A percentile compares a stretch with the other conserved stretches of the same genome.
phyloP scores from a whole-genome alignment of 2,888 invertebrate genomes.

The Oasisia sp. region DNA sequence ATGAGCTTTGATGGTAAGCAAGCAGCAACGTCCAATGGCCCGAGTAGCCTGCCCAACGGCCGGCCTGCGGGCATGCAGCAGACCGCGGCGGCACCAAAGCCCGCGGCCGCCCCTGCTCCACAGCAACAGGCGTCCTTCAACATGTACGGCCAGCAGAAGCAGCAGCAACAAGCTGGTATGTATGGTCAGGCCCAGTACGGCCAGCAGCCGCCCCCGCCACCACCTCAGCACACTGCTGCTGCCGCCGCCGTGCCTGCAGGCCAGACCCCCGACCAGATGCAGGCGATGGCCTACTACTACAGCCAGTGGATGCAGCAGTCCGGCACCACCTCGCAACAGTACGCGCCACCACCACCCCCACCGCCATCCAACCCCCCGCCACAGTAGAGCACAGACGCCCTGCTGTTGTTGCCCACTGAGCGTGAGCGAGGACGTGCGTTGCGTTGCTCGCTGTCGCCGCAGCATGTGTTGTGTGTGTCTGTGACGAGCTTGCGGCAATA shows the following conservation, averaged over 20 bases:
- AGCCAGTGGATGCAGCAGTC: constrained; percentile 36
- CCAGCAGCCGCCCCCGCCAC: constrained; percentile 24
- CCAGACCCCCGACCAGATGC: constrained; percentile 30
- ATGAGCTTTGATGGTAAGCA: constrained; percentile 27
- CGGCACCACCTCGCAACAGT: constrained; percentile 30
- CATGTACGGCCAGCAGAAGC: constrained; percentile 23
- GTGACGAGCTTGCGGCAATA: not conserved
- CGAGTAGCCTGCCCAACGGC: not conserved
- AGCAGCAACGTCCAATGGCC: constrained; percentile 22
- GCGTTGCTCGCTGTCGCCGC: not conserved
- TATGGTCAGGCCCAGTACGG: not conserved
- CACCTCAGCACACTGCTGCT: constrained; percentile 24
- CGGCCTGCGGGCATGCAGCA: constrained; percentile 20
- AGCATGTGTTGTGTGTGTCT: not conserved
- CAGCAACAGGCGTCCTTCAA: constrained; percentile 26
- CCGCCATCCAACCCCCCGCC: constrained; percentile 30
- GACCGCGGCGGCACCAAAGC: constrained; percentile 19
- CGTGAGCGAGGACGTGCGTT: not conserved
- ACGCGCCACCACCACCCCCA: constrained; percentile 35
- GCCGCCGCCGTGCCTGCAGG: not conserved
- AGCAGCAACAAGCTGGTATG: not conserved
- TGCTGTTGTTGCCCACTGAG: constrained; percentile 2
- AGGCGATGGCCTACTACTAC: constrained; percentile 39
- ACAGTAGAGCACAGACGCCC: constrained; percentile 7
- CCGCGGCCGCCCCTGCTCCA: constrained; percentile 36